Base-by-base conservation (phyloP, 2,888 invertebrate genomes). In the Troides oblongomaculatus region DNA sequence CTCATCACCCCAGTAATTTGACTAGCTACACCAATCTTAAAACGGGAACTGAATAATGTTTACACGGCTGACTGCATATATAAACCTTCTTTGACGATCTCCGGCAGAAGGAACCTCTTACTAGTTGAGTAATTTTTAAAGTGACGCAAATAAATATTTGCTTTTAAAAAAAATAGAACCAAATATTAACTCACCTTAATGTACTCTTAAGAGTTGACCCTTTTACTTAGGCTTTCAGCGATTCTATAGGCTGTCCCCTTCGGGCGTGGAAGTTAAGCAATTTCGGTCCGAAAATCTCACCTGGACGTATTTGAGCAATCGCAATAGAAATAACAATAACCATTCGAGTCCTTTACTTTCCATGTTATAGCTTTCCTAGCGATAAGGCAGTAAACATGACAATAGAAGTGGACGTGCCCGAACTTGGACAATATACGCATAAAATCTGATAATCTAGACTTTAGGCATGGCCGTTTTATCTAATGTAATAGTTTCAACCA, bases 331-430 rank as follows among this genome's bases (percentile, higher is more conserved):
- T 73, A 74, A 70, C 71, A 66, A 68, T 72, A 72, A 71, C 70
- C 71, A 69, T 71, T 73, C 56, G 60, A 62, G 67, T 71, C 71
- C 67, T 66, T 73, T 67, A 70, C 71, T 71, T 75, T 72, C 72
- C 68, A 63, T 64, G 68, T 64, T 64, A 71, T 67, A 68, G 64
- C 66, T 66, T 65, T 61, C 66, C 58, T 66, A 70, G 68, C 64
- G 30, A 30, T 30, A 70, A 70, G 60, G 62, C 59, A 50, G 43
- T 43, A 62, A 36, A 62, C 65, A 30, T 30, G 25, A 25, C 25
- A 36, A 57, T 30, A n/a, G 1, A 14, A 56, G 56, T n/a, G 56
- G n/a, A 56, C 56, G 30, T 30, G 30, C 30, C n/a, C 12, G 56
- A 56, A 7, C 56, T 56, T n/a, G 5, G 30, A 3, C n/a, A n/a